Conservation (phyloP, 2,888 invertebrate genomes). For the Andricus curvator region DNA sequence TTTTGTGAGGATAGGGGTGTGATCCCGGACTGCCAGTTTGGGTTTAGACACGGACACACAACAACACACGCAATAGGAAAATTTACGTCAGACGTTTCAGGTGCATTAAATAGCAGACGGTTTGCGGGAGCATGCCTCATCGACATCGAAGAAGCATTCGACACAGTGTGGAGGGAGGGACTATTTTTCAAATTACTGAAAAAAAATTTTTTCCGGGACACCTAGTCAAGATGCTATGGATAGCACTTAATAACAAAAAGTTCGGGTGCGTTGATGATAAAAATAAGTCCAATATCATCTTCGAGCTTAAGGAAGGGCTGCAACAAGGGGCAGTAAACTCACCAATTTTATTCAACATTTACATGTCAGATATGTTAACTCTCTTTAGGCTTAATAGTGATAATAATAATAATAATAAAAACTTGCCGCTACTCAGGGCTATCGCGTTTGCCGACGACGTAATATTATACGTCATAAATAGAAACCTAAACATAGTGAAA, state of each 20-base stretch:
- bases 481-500: no score
- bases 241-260: slow-evolving; percentile 46
- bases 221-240: slow-evolving; percentile 43
- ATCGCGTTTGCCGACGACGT: slow-evolving; percentile 53
- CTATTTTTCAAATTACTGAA: no score
- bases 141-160: no score
- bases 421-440: not conserved
- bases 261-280: slow-evolving; percentile 37
- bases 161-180: no score
- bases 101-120: slow-evolving; percentile 18
- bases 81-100: no score
- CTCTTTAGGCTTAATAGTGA: slow-evolving; percentile 45
- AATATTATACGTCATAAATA: no score
- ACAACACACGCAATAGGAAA: no score
- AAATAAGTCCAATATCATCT: slow-evolving; percentile 5
- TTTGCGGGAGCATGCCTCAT: slow-evolving; percentile 45
- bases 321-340: slow-evolving; percentile 29
- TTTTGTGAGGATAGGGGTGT: no score
- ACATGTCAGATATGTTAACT: slow-evolving; percentile 45
- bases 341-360: slow-evolving; percentile 50
- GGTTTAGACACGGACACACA: slow-evolving; percentile 46
- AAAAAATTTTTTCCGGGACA: not conserved
- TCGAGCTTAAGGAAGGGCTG: slow-evolving; percentile 41
- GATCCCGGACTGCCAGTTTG: slow-evolving; percentile 50
- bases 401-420: no score